These are phyloP conservation scores for Epistrophella euchroma DNA, from an alignment of 2,888 invertebrate species.

Conservation along the genomic window DNA sequence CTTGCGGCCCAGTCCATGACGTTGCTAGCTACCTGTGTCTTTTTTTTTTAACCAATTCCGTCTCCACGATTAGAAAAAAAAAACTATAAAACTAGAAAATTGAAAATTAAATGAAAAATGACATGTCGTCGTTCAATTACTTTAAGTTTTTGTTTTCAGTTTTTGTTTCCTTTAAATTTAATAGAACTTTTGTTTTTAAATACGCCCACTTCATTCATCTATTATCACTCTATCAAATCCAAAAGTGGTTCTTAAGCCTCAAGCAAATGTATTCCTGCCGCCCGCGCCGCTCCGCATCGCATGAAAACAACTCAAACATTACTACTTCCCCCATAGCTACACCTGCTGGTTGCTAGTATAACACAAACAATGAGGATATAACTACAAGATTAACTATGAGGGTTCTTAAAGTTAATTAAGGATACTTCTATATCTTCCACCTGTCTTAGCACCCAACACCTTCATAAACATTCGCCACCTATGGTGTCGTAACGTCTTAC, in stretches of 20 bases:
- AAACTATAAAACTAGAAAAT: too few relatives aligned
- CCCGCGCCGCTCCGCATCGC: too few relatives aligned
- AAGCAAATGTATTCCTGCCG: background rate
- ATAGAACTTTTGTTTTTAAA: background rate
- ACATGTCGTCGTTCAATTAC: too few relatives aligned
- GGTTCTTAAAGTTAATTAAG: constrained; percentile 67
- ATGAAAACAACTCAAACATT: background rate
- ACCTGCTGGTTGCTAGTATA: background rate
- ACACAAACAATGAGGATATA: constrained; percentile 37
- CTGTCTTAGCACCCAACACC: constrained; percentile 52
- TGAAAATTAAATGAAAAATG: too few relatives aligned
- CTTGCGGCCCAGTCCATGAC: too few relatives aligned
- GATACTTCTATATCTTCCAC: constrained; percentile 51
- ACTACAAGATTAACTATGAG: constrained; percentile 52
- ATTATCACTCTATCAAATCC: constrained; percentile 13
- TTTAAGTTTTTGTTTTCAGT: background rate
- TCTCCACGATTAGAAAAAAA: too few relatives aligned
- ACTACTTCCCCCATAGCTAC: background rate
- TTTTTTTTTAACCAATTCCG: too few relatives aligned
- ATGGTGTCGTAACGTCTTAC: constrained; percentile 40
- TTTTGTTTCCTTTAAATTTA: background rate
- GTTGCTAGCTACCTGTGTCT: too few relatives aligned
- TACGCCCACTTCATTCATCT: background rate
- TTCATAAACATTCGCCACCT: constrained; percentile 42
- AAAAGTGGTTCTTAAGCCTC: constrained; percentile 3